Evolutionary conservation across 2,888 invertebrate species (phyloP).

Genomic region (Exephanes ischioxanthus): DNA sequence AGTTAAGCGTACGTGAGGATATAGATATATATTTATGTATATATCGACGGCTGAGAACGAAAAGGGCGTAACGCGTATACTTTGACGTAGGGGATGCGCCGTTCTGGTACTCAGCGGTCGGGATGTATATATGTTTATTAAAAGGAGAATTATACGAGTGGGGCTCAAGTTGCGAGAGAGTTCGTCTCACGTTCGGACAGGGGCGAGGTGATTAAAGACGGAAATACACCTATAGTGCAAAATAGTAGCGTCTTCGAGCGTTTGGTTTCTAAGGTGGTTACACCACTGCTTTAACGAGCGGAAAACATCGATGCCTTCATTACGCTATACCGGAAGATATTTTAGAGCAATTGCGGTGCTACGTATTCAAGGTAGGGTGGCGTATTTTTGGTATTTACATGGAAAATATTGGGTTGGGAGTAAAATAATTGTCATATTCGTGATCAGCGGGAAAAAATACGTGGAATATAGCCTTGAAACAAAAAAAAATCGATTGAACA

Average conservation of each 20-base stretch:
- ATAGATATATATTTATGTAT: not conserved
- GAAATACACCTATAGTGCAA: not conserved
- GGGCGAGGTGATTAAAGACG: not conserved
- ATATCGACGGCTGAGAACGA: not conserved
- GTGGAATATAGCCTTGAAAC: too few relatives aligned
- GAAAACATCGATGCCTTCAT: not conserved
- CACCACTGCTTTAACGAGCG: not conserved
- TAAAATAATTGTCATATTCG: too few relatives aligned
- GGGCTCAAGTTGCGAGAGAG: not conserved
- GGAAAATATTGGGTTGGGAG: too few relatives aligned
- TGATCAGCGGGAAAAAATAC: too few relatives aligned
- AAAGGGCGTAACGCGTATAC: not conserved
- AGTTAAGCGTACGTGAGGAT: conserved; percentile 1
- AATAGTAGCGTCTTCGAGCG: not conserved
- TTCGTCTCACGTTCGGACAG: conserved; percentile 10
- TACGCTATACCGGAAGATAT: not conserved
- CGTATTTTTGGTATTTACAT: too few relatives aligned
- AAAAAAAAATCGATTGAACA: too few relatives aligned
- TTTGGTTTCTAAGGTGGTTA: not conserved
- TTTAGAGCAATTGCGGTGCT: not conserved
- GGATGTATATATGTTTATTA: not conserved
- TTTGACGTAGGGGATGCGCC: not conserved
- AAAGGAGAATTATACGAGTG: conserved; percentile 4
- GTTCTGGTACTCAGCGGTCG: not conserved
- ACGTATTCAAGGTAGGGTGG: not conserved